Conservation (phyloP, 2,797 vertebrate species). For the Hoplostethus mediterraneus region DNA sequence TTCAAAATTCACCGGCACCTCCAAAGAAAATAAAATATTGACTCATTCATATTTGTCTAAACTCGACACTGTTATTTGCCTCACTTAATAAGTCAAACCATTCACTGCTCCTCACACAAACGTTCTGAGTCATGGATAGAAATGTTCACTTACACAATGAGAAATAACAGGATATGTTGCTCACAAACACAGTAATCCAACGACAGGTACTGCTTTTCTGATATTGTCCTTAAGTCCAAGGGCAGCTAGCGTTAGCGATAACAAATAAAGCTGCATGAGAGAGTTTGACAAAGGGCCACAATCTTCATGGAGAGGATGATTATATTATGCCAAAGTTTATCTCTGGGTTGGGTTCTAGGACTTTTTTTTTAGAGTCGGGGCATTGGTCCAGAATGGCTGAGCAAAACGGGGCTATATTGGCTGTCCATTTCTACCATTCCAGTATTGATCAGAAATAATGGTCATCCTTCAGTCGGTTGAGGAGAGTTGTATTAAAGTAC, state of each 20-base stretch:
- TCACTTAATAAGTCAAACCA: slow-evolving; percentile 30
- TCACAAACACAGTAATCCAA: slow-evolving; percentile 64
- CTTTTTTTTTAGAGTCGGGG: slow-evolving; percentile 30
- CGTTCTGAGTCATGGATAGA: slow-evolving; percentile 17
- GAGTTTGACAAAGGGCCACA: slow-evolving; percentile 41
- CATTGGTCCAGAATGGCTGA: slow-evolving; percentile 50
- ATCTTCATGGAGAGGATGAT: slow-evolving; percentile 44
- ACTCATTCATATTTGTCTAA: slow-evolving; percentile 57
- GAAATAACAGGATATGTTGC: slow-evolving; percentile 58
- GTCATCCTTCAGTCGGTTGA: slow-evolving; percentile 65
- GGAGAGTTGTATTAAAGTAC: slow-evolving; percentile 63
- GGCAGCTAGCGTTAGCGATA: slow-evolving; percentile 38
- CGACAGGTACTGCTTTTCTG: slow-evolving; percentile 53
- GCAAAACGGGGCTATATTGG: slow-evolving; percentile 52
- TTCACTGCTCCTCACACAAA: slow-evolving; percentile 46
- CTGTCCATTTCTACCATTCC: slow-evolving; percentile 43
- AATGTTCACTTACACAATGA: slow-evolving; percentile 61
- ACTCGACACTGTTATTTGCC: slow-evolving; percentile 17
- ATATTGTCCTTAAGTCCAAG: slow-evolving; percentile 39
- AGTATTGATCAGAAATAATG: slow-evolving; percentile 73
- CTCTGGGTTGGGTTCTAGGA: slow-evolving; percentile 21
- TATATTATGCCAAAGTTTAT: slow-evolving; percentile 41
- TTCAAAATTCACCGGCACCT: slow-evolving; percentile 45
- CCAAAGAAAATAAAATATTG: slow-evolving; percentile 52
- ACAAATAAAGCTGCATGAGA: slow-evolving; percentile 31